Evolutionary conservation across 2,113 vertebrate species (phyloP).

Genomic region (Condylura cristata): DNA sequence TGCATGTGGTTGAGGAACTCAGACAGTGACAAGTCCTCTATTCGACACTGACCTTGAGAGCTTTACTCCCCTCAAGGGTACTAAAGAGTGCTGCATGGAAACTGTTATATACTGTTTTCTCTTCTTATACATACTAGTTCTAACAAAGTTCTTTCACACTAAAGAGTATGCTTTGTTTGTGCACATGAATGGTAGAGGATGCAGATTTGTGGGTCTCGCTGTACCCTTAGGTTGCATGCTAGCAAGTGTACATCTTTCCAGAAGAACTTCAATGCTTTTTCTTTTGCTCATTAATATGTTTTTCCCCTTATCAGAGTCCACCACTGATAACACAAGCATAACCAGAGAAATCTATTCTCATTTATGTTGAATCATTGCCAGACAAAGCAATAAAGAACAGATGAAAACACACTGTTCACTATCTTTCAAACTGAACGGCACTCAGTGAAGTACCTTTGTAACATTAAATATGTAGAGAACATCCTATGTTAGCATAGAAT

Average conservation of each 20-base stretch:
- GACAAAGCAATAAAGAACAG: conserved; percentile 40
- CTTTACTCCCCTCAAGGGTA: too few relatives aligned
- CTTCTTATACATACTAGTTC: too few relatives aligned
- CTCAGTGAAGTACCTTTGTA: conserved; percentile 37
- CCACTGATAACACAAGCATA: conserved; percentile 17
- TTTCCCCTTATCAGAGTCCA: not conserved
- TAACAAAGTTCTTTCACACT: too few relatives aligned
- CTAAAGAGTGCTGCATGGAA: too few relatives aligned
- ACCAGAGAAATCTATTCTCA: conserved; percentile 24
- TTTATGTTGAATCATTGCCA: not conserved
- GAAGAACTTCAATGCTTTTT: not conserved
- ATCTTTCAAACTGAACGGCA: conserved; percentile 28
- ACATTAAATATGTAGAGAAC: conserved; percentile 36
- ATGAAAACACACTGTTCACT: conserved; percentile 18
- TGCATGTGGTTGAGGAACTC: too few relatives aligned
- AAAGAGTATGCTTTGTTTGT: too few relatives aligned
- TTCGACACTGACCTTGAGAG: too few relatives aligned
- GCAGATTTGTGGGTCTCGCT: too few relatives aligned
- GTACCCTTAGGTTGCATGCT: too few relatives aligned
- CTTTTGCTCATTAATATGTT: not conserved
- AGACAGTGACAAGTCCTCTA: too few relatives aligned
- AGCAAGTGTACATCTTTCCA: not conserved
- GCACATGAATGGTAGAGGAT: too few relatives aligned
- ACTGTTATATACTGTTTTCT: too few relatives aligned
- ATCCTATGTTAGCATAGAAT: not conserved